phyloP scores from a whole-genome alignment of 2,797 vertebrate genomes.

The Aerospiza tachiro region DNA sequence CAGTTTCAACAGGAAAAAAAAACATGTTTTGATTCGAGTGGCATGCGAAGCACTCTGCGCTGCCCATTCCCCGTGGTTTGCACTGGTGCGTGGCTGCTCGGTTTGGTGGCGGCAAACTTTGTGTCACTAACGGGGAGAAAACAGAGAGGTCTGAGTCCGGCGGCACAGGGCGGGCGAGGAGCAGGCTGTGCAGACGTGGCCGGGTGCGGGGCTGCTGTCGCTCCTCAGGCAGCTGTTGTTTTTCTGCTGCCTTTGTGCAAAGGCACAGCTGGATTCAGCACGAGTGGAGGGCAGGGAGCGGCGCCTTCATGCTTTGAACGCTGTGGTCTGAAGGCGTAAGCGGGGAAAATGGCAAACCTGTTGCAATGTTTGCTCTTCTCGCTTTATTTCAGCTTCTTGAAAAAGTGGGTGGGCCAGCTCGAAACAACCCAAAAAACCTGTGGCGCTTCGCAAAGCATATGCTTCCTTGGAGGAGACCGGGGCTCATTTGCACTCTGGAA shows the following conservation, averaged over 20 bases:
- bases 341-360: not conserved
- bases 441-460: not conserved
- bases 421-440: not conserved
- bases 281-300: not conserved
- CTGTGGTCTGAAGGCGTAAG: not conserved
- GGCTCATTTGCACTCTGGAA: not conserved
- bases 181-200: not conserved
- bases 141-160: not conserved
- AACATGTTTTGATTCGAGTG: not conserved
- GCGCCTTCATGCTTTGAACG: accelerated
- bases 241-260: not conserved
- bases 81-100: accelerated
- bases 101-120: not conserved
- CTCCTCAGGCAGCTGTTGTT: not conserved
- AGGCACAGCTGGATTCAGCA: not conserved
- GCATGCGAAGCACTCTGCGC: accelerated
- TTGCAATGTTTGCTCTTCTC: not conserved
- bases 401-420: constrained; percentile 32
- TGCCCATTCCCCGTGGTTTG: accelerated
- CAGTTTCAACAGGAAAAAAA: not conserved
- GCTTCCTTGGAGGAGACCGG: not conserved
- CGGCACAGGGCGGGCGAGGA: accelerated
- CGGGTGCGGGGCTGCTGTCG: accelerated
- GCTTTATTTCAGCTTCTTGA: not conserved
- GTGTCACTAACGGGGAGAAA: accelerated